Base-by-base conservation (phyloP, 1,140 invertebrate species). In the Diprion similis region DNA sequence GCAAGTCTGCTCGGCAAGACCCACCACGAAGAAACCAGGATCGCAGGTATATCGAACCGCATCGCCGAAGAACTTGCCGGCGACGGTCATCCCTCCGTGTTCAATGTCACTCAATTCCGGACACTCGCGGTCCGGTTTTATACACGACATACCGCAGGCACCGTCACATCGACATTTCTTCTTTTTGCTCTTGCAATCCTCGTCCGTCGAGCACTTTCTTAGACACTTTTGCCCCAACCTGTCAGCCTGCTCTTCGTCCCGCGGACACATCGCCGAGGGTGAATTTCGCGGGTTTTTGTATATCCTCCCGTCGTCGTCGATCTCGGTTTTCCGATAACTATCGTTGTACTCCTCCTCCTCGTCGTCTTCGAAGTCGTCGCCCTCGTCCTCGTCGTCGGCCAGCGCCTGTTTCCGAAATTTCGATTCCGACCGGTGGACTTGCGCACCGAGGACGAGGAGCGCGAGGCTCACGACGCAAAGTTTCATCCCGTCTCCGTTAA, bases 151-250 rank as follows among this genome's bases (percentile, higher is more conserved):
- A 24, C 98, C 98, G 84, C 98, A 99, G 4, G 95, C 92, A 48
- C 97, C 98, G 83, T 99, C 98, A 85, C 98, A 99, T 67, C 98
- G 90, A 84, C 98, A 99, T 82, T 96, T 95, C 88, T 98, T 98
- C 88, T 97, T 96, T 86, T 97, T 95, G 83, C 96, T 98, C 86
- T 98, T 98, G 87, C 98, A 99, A 83, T 99, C 97, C 81, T 96
- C 95, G 82, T 99, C 96, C 0, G 94, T 94, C 0, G 93, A 96
- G 85, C 98, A 99, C 85, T 98, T 96, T 75, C 97, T 91, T 66
- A 98, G 89, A 88, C 98, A 99, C 80, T 95, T 95, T 78, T 97
- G 94, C 4, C 94, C 94, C 75, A 90, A 77, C 10, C 86, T 76
- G 8, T 79, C 76, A 1, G 92, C 93, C 77, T 93, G 91, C 75